A percentile compares a stretch with the other conserved stretches of the same genome.
Conservation (phyloP, 92 coral and sea anemone genomes). For the Galaxea fascicularis region DNA sequence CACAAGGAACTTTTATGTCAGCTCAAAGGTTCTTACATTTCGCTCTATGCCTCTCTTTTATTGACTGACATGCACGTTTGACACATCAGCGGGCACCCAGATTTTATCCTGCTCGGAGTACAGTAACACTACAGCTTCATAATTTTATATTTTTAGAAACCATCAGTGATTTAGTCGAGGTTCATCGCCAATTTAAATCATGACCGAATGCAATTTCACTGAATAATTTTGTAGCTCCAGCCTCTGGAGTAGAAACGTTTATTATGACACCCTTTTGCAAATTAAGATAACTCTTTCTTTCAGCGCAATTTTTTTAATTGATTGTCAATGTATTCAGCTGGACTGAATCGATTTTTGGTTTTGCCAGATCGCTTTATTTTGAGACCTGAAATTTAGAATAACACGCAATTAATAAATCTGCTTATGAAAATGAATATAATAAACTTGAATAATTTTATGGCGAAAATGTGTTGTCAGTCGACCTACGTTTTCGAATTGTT, state of each 20-base stretch:
- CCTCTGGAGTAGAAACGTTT: background rate
- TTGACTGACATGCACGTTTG: background rate
- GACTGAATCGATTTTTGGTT: conserved; percentile 23
- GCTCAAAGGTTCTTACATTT: conserved; percentile 22
- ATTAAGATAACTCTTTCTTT: background rate
- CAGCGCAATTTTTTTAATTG: conserved; percentile 14
- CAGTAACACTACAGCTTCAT: background rate
- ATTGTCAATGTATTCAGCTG: conserved; percentile 41
- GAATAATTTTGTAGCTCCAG: conserved; percentile 13
- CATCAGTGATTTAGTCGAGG: conserved; percentile 3
- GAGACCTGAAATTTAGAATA: conserved; percentile 8
- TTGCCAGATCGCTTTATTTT: conserved; percentile 22
- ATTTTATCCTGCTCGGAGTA: background rate
- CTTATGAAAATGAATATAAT: background rate
- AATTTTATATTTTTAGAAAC: conserved; percentile 21
- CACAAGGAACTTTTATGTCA: conserved; percentile 7
- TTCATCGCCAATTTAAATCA: conserved; percentile 15
- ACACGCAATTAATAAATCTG: background rate
- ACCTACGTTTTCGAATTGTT: background rate
- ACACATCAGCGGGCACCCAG: background rate
- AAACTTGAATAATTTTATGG: conserved; percentile 26
- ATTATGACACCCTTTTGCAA: conserved; percentile 22
- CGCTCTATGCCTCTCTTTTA: background rate
- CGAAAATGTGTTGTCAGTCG: background rate
- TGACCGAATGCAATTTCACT: background rate